Conservation (phyloP, 64 coral and sea anemone genomes). For the Catalaphyllia jardinei region DNA sequence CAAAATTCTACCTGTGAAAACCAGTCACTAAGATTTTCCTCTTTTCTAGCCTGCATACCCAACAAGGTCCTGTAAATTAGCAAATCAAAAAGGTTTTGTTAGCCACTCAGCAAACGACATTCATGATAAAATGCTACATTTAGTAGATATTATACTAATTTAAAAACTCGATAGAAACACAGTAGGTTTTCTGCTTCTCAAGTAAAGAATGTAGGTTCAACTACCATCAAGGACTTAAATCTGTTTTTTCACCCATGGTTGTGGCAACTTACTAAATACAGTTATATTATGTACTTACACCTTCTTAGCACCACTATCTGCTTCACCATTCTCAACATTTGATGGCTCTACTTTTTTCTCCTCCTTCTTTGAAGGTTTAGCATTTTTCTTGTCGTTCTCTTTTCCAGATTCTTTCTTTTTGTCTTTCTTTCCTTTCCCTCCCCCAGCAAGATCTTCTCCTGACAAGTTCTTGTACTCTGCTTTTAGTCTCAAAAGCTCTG, state of each 20-base stretch:
- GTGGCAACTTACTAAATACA: too few relatives aligned
- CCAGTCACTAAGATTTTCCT: constrained; percentile 88
- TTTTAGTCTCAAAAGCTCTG: constrained; percentile 59
- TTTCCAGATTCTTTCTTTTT: constrained; percentile 75
- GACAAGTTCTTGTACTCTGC: constrained; percentile 59
- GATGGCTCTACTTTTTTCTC: constrained; percentile 21
- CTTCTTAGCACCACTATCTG: constrained; percentile 65
- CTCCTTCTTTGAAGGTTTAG: constrained; percentile 29
- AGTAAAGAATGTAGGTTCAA: too few relatives aligned
- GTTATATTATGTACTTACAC: background rate
- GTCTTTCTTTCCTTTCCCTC: constrained; percentile 53
- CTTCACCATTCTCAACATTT: constrained; percentile 44
- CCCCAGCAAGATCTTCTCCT: constrained; percentile 49
- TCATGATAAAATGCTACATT: too few relatives aligned
- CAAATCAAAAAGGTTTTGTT: background rate
- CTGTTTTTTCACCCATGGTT: too few relatives aligned
- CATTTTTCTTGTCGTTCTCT: constrained; percentile 65
- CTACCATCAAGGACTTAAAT: too few relatives aligned
- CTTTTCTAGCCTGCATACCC: constrained; percentile 83
- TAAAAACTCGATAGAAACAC: too few relatives aligned
- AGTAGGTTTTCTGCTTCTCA: too few relatives aligned
- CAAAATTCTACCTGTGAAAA: constrained; percentile 69
- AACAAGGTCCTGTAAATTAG: constrained; percentile 40
- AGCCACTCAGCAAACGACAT: too few relatives aligned
- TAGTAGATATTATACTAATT: too few relatives aligned